Base-by-base conservation (phyloP, 1,140 invertebrate species). In the Panulirus ornatus region DNA sequence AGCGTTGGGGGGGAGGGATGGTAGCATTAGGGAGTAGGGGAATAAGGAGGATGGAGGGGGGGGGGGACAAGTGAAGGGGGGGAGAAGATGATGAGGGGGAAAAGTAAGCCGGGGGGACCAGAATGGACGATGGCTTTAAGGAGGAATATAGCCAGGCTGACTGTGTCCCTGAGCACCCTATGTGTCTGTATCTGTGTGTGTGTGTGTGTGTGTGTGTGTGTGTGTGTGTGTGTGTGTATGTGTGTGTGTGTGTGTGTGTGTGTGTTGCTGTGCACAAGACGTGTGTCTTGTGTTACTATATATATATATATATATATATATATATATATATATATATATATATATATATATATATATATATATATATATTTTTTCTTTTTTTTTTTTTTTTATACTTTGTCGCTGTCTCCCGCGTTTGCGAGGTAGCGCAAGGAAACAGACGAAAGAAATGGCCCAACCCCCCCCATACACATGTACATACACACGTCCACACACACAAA, bases 171-270 rank as follows among this genome's bases (percentile, higher is more conserved):
- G 3, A 3, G 3, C 22, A 36, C 40, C 2, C 1, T 44, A 9
- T 79, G 42, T 34, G 30, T 47, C 22, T 79, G 42, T 34, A 8
- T 47, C 22, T 79, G 76, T 79, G 76, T 79, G 44, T 79, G 42
- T 79, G 76, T 79, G 76, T 79, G 27, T 79, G 27, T 79, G 76
- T 79, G 76, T 79, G 42, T 79, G 44, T 79, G 76, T 79, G 42
- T 51, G 42, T 79, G 76, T 47, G 75, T 78, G 42, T 47, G 42
- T 78, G 71, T 40, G 2, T 40, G 73, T n/a, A 16, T 79, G 76
- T 51, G 40, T 44, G 40, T 42, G 73, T 76, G 38, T 42, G 76
- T 79, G 42, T 51, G 75, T 47, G 40, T 19, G 70, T 73, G 70
- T 73, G 19, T 73, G 70, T 73, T 5, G 30, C 11, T 73, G 70